phyloP scores from a whole-genome alignment of 2,797 vertebrate species.

The Cynodonichthys magdalenae region DNA sequence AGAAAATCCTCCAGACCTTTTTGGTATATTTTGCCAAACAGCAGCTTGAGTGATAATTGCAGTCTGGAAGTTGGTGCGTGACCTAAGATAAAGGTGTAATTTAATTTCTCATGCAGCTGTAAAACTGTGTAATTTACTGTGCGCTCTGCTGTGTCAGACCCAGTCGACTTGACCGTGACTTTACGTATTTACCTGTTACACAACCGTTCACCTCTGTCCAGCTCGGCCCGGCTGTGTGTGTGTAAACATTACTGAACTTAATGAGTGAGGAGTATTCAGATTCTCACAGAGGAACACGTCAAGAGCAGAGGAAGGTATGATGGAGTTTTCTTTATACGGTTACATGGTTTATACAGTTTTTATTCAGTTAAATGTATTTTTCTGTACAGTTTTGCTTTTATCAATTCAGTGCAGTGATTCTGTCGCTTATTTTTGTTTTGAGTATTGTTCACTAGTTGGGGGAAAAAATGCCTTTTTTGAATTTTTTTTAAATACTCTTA shows the following conservation, averaged over 20 bases:
- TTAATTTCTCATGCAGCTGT: background rate
- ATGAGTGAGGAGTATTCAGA: slow-evolving; percentile 10
- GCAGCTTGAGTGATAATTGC: background rate
- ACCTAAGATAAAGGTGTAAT: background rate
- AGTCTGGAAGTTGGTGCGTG: background rate
- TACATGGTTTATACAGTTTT: too few relatives aligned
- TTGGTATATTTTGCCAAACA: background rate
- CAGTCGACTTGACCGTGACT: slow-evolving; percentile 12
- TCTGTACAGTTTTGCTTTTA: too few relatives aligned
- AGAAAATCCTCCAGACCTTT: background rate
- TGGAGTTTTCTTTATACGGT: background rate
- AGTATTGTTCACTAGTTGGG: too few relatives aligned
- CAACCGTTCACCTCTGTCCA: slow-evolving; percentile 66
- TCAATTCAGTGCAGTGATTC: too few relatives aligned
- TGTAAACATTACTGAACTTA: slow-evolving; percentile 22
- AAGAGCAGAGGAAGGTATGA: slow-evolving; percentile 38
- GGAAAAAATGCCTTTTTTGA: too few relatives aligned
- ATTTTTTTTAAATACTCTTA: too few relatives aligned
- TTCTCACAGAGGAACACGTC: background rate
- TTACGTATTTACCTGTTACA: slow-evolving; percentile 42
- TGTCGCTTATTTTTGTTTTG: background rate
- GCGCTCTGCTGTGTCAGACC: slow-evolving; percentile 40
- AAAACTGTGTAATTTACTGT: slow-evolving; percentile 12
- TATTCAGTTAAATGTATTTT: too few relatives aligned
- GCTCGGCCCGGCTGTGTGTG: slow-evolving; percentile 1